phyloP scores from a whole-genome alignment of 2,113 vertebrate species.

The Hemicordylus capensis region DNA sequence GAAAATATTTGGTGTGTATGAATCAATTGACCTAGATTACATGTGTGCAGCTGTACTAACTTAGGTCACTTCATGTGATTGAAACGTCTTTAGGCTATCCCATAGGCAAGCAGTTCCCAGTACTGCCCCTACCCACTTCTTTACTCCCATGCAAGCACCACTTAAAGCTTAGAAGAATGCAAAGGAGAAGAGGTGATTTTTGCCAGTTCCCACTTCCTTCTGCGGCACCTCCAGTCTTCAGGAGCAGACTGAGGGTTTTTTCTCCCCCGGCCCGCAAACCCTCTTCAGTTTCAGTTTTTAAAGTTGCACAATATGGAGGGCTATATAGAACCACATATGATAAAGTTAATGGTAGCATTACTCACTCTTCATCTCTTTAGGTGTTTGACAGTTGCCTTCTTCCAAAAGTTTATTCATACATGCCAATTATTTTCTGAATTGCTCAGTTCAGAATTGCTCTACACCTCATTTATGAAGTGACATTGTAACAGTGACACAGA shows the following conservation, averaged over 20 bases:
- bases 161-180: too few species aligned
- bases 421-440: constrained; percentile 23
- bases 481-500: background rate
- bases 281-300: background rate
- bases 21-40: too few species aligned
- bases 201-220: too few species aligned
- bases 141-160: too few species aligned
- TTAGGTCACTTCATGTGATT: too few species aligned
- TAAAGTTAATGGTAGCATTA: constrained; percentile 15
- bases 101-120: too few species aligned
- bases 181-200: too few species aligned
- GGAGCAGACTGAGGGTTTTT: background rate
- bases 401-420: background rate
- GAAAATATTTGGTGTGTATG: constrained; percentile 15
- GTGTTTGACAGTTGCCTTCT: background rate
- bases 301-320: background rate
- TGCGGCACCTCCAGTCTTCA: too few species aligned
- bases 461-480: background rate
- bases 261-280: background rate
- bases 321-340: background rate
- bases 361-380: constrained; percentile 3
- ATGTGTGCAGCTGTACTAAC: too few species aligned
- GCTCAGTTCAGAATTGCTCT: background rate
- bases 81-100: too few species aligned
- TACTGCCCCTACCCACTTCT: too few species aligned